These are phyloP conservation scores for Elmis aenea DNA, from an alignment of 2,888 invertebrate genomes.

Conservation along the genomic window DNA sequence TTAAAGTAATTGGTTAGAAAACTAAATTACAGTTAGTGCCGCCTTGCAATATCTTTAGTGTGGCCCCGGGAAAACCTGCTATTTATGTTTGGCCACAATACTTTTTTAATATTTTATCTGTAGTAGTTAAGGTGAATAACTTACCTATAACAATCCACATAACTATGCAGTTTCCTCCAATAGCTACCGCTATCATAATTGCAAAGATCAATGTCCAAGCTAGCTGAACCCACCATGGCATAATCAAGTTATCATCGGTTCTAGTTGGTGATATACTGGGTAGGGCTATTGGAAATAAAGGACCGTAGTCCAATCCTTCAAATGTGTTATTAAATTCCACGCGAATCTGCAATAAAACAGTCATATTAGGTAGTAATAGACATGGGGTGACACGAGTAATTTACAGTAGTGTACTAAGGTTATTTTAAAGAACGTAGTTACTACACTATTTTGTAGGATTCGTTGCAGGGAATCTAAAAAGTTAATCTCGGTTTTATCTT, in stretches of 20 bases:
- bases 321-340: slow-evolving; percentile 11
- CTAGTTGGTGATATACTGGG: slow-evolving; percentile 3
- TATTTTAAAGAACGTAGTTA: no score
- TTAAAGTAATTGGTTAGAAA: no score
- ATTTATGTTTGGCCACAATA: no score
- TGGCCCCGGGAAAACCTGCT: no score
- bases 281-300: slow-evolving; percentile 5
- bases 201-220: slow-evolving; percentile 73
- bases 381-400: not conserved
- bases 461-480: no score
- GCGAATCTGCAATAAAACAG: slow-evolving; percentile 10
- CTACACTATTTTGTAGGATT: no score
- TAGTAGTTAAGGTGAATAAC: no score
- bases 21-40: no score
- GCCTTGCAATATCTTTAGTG: no score
- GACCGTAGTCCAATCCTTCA: slow-evolving; percentile 14
- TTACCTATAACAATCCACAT: slow-evolving; percentile 89
- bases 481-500: no score
- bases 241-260: slow-evolving; percentile 44
- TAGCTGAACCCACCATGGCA: slow-evolving; percentile 61
- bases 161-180: slow-evolving; percentile 84
- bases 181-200: slow-evolving; percentile 72
- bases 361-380: no score
- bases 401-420: not conserved
- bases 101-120: no score